These are phyloP conservation scores for Cheilosia vulpina DNA, from an alignment of 2,888 invertebrate species.

Conservation along the genomic window DNA sequence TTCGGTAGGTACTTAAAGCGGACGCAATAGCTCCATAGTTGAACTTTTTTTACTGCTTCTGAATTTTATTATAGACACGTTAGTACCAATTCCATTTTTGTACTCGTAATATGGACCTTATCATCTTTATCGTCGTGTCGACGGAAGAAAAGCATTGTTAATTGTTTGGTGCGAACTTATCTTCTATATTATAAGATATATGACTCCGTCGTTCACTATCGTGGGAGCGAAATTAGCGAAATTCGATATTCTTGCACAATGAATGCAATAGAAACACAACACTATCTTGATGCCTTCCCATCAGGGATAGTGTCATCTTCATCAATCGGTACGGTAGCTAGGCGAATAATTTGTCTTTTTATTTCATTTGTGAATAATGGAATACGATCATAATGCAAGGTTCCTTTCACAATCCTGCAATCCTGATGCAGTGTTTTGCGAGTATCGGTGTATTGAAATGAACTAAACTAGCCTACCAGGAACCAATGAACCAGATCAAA, in stretches of 20 bases:
- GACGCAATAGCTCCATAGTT: slow-evolving; percentile 3
- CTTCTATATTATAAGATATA: slow-evolving; percentile 36
- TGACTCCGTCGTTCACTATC: slow-evolving; percentile 56
- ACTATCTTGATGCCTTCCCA: slow-evolving; percentile 39
- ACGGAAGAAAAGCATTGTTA: slow-evolving; percentile 11
- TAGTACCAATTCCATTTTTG: slow-evolving; percentile 13
- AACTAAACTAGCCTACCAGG: slow-evolving; percentile 77
- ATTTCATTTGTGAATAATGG: slow-evolving; percentile 43
- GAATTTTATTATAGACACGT: slow-evolving; percentile 33
- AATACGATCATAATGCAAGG: slow-evolving; percentile 29
- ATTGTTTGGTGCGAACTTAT: slow-evolving; percentile 9
- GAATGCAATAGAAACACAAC: slow-evolving; percentile 46
- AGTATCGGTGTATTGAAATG: slow-evolving; percentile 54
- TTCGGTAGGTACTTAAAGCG: slow-evolving; percentile 35
- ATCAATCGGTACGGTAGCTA: slow-evolving; percentile 64
- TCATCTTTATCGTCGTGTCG: background rate
- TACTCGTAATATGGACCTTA: background rate
- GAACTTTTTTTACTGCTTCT: slow-evolving; percentile 51
- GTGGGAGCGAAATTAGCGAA: slow-evolving; percentile 72
- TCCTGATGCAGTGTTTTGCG: slow-evolving; percentile 38
- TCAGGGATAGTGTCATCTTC: slow-evolving; percentile 65
- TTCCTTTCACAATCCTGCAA: slow-evolving; percentile 49
- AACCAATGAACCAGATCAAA: slow-evolving; percentile 77
- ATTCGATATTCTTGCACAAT: slow-evolving; percentile 54
- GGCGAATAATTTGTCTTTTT: slow-evolving; percentile 69